phyloP scores from a whole-genome alignment of 2,113 vertebrate genomes.

The Pristiophorus japonicus region DNA sequence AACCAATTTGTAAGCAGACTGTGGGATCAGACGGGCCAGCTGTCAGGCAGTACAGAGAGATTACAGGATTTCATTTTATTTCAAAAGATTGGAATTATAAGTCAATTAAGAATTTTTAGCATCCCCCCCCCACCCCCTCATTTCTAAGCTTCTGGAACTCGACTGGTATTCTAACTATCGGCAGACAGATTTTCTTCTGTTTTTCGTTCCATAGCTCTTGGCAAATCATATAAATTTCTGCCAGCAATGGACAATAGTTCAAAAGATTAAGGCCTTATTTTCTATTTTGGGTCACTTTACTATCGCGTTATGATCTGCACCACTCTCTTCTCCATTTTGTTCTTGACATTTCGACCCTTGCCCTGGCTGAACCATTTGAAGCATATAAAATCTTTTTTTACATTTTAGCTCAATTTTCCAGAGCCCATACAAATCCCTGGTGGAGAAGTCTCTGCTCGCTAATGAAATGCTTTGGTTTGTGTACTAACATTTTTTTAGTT shows the following conservation, averaged over 20 bases:
- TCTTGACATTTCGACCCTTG: background rate
- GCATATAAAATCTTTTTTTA: no score
- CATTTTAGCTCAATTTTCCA: background rate
- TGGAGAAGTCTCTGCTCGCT: background rate
- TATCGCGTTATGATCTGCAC: background rate
- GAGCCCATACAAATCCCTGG: background rate
- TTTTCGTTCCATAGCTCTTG: background rate
- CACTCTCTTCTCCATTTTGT: background rate
- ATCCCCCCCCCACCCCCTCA: background rate
- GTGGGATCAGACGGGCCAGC: constrained; percentile 87
- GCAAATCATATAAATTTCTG: background rate
- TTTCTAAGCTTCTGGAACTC: background rate
- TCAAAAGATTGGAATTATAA: constrained; percentile 64
- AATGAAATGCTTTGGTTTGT: background rate
- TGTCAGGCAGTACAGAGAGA: constrained; percentile 70
- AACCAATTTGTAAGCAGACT: constrained; percentile 87
- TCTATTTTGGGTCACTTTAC: background rate
- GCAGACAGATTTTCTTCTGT: background rate
- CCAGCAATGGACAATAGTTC: background rate
- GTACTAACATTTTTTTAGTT: background rate
- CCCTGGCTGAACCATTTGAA: background rate
- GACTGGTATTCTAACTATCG: background rate
- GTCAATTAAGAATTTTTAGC: constrained; percentile 59
- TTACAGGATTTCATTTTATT: constrained; percentile 64
- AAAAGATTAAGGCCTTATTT: constrained; percentile 4